Conservation (phyloP, 2,113 vertebrate genomes). For the Platysteira castanea region DNA sequence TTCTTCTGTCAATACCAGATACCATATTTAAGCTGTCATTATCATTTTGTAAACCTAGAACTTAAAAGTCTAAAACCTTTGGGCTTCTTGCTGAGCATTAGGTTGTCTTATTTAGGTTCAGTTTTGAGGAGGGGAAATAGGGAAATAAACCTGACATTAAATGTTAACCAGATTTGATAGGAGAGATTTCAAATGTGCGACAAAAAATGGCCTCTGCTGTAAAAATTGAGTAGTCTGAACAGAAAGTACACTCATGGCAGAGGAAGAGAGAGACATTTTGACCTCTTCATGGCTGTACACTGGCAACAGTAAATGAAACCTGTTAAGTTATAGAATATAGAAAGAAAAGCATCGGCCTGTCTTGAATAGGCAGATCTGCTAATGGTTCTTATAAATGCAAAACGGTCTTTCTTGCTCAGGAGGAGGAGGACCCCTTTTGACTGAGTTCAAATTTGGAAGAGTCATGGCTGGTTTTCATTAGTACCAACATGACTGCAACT, state of each 20-base stretch:
- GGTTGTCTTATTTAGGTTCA: not conserved
- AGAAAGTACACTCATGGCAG: not conserved
- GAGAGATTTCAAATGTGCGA: not conserved
- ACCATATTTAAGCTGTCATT: not conserved
- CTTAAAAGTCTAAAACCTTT: not conserved
- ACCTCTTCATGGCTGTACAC: not conserved
- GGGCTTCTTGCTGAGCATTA: not conserved
- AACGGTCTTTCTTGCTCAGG: not conserved
- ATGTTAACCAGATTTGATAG: not conserved
- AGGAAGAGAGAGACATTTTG: not conserved
- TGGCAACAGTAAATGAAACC: not conserved
- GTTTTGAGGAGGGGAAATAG: not conserved
- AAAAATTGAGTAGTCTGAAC: not conserved
- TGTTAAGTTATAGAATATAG: not conserved
- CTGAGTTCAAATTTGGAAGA: not conserved
- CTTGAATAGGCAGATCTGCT: not conserved
- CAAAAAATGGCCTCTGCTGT: not conserved
- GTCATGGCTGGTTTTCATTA: not conserved
- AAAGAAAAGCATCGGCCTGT: not conserved
- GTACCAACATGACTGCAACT: not conserved
- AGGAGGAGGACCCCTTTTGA: not conserved
- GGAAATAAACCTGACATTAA: not conserved
- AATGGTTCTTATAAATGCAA: not conserved
- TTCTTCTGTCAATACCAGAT: not conserved
- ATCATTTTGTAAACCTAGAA: not conserved